These are phyloP conservation scores for Hydrochoerus hydrochaeris DNA, from an alignment of 2,113 vertebrate genomes.

Conservation along the genomic window DNA sequence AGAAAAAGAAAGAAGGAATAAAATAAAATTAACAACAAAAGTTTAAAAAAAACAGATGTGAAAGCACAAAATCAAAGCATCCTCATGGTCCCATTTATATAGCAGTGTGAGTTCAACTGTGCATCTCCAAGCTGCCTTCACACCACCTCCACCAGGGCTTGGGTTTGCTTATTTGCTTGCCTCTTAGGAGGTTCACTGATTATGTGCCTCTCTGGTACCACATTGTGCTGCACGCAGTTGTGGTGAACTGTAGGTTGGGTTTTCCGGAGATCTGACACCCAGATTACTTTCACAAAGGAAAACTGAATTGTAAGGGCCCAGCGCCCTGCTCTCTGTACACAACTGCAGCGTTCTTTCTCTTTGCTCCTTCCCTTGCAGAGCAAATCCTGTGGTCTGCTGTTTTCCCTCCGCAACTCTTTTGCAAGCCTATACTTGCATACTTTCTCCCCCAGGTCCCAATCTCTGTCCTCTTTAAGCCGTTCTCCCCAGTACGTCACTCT, in stretches of 20 bases:
- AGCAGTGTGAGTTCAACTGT: too few species aligned
- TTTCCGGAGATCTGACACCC: not conserved
- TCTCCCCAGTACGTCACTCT: not conserved
- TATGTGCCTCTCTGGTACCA: too few species aligned
- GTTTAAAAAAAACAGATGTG: not conserved
- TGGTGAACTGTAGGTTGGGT: too few species aligned
- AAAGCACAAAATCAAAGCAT: not conserved
- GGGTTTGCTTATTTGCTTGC: too few species aligned
- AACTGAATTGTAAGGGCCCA: accelerated
- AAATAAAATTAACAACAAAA: not conserved
- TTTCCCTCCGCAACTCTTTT: not conserved
- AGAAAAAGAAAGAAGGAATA: not conserved
- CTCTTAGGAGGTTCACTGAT: too few species aligned
- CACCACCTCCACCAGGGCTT: too few species aligned
- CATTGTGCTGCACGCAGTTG: too few species aligned
- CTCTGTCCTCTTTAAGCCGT: not conserved
- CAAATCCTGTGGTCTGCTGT: not conserved
- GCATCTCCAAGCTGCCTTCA: too few species aligned
- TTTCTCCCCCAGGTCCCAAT: not conserved
- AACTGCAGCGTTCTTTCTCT: not conserved
- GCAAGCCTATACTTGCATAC: not conserved
- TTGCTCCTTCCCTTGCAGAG: not conserved
- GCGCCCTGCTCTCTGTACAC: not conserved
- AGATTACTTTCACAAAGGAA: not conserved
- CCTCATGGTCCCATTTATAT: too few species aligned